Conservation (phyloP, 2,888 invertebrate genomes). For the Tetranychus truncatus region DNA sequence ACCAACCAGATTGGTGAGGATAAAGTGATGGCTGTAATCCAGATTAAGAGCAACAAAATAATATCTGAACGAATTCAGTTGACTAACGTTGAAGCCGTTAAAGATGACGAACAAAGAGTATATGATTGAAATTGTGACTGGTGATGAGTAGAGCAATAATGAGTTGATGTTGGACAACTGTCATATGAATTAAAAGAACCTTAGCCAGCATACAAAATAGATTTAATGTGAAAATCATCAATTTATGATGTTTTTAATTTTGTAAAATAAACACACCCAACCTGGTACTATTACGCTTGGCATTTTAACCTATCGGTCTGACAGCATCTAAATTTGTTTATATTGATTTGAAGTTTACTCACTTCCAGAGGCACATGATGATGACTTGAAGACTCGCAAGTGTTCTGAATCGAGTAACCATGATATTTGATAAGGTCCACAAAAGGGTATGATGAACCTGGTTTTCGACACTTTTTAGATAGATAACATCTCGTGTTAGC, state of each 20-base stretch:
- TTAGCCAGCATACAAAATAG: too few species aligned
- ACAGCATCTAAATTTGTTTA: not conserved
- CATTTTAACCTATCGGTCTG: too few species aligned
- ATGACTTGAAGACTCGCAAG: constrained; percentile 23
- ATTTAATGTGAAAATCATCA: too few species aligned
- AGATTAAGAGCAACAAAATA: not conserved
- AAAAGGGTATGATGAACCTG: constrained; percentile 39
- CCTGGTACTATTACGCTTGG: too few species aligned
- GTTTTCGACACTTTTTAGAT: constrained; percentile 44
- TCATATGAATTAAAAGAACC: too few species aligned
- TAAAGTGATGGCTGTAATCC: not conserved
- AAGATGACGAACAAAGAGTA: not conserved
- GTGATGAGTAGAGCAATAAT: too few species aligned
- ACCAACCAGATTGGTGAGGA: not conserved
- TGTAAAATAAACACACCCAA: too few species aligned
- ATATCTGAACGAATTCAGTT: not conserved
- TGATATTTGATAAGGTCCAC: constrained; percentile 65
- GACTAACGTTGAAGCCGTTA: not conserved
- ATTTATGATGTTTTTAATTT: too few species aligned
- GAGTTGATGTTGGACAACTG: too few species aligned
- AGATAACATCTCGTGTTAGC: constrained; percentile 32
- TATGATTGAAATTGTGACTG: too few species aligned
- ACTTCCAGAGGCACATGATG: not conserved
- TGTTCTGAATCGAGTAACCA: constrained; percentile 35
- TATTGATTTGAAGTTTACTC: not conserved